phyloP scores from a whole-genome alignment of 2,797 vertebrate species.

The Calcarius lapponicus region DNA sequence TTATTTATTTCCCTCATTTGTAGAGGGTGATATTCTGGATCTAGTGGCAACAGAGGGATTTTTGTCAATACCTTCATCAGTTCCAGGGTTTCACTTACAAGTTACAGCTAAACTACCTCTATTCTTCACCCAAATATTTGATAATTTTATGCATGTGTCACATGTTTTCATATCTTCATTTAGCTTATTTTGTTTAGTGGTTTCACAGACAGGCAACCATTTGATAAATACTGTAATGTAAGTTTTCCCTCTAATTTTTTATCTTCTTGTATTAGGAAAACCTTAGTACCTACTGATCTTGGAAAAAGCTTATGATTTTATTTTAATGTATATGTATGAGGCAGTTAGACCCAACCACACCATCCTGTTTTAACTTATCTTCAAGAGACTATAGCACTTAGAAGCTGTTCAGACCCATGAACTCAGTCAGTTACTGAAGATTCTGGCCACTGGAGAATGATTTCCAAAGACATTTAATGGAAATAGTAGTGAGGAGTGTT shows the following conservation, averaged over 20 bases:
- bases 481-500: background rate
- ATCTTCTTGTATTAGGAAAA: background rate
- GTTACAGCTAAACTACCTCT: background rate
- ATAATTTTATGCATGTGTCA: background rate
- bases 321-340: background rate
- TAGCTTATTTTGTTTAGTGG: background rate
- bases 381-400: background rate
- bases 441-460: background rate
- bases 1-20: background rate
- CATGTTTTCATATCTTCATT: background rate
- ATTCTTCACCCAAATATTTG: background rate
- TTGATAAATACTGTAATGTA: background rate
- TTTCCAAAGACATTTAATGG: background rate
- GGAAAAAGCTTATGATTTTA: background rate
- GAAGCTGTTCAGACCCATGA: background rate
- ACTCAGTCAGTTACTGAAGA: background rate
- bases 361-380: background rate
- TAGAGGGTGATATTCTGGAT: background rate
- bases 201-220: background rate
- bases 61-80: background rate
- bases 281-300: background rate
- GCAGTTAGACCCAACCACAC: background rate
- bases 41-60: background rate
- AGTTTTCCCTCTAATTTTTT: background rate
- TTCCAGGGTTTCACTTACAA: background rate